phyloP scores from a whole-genome alignment of 2,113 vertebrate species.

The Leiothrix lutea region DNA sequence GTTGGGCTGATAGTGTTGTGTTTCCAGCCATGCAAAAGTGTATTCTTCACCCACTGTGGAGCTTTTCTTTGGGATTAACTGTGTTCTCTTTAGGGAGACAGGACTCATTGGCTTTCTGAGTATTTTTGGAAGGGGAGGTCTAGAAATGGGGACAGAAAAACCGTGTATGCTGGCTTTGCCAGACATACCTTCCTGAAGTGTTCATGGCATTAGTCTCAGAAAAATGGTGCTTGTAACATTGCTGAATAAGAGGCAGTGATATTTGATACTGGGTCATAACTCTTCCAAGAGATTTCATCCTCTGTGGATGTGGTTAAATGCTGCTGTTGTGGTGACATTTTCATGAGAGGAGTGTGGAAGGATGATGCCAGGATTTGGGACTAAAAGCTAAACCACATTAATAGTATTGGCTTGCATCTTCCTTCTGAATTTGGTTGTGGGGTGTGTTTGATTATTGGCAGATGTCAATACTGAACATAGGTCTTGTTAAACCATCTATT shows the following conservation, averaged over 20 bases:
- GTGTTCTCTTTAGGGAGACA: background rate
- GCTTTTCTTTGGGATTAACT: background rate
- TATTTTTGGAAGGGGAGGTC: background rate
- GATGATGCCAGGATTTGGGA: background rate
- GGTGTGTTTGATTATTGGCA: background rate
- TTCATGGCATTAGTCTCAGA: background rate
- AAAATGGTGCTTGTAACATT: background rate
- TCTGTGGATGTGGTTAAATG: background rate
- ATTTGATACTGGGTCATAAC: background rate
- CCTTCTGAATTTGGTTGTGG: background rate
- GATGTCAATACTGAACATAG: background rate
- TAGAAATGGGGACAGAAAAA: background rate
- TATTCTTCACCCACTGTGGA: background rate
- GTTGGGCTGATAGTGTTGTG: background rate
- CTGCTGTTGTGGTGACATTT: background rate
- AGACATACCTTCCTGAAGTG: background rate
- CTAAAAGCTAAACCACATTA: background rate
- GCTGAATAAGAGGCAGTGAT: background rate
- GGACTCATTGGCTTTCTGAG: background rate
- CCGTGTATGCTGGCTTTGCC: background rate
- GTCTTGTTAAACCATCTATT: background rate
- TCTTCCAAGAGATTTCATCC: background rate
- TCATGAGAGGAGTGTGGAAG: background rate
- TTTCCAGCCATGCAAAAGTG: background rate
- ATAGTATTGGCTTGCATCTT: background rate